Evolutionary conservation across 2,888 invertebrate species (phyloP).

Genomic region (Orchestes rusci): DNA sequence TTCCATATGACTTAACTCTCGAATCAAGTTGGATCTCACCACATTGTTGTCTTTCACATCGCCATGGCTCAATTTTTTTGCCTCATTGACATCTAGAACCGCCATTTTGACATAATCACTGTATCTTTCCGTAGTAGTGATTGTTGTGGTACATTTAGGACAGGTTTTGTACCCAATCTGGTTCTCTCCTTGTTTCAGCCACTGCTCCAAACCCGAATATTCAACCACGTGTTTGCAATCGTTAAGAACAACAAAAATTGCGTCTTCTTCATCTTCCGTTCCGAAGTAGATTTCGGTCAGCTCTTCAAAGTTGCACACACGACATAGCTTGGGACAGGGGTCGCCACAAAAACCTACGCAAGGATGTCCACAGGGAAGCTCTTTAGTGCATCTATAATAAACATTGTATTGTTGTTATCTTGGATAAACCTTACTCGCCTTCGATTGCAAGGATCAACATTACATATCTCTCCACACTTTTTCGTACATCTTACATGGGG

Average conservation of each 20-base stretch:
- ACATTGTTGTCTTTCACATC: no score
- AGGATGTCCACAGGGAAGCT: constrained; percentile 47
- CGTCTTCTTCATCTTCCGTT: constrained; percentile 32
- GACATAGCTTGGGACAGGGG: constrained; percentile 36
- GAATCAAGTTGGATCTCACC: no score
- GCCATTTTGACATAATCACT: constrained; percentile 30
- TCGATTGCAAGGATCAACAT: constrained; percentile 43
- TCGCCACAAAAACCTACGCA: constrained; percentile 45
- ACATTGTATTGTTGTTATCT: no score
- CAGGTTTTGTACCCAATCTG: constrained; percentile 28
- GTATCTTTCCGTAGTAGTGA: constrained; percentile 31
- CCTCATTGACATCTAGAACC: constrained; percentile 26
- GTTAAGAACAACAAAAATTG: constrained; percentile 30
- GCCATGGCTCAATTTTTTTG: no score
- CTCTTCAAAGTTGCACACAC: constrained; percentile 29
- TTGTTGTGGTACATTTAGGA: constrained; percentile 31
- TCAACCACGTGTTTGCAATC: constrained; percentile 34
- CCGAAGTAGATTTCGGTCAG: constrained; percentile 31
- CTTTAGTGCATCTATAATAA: constrained; percentile 9
- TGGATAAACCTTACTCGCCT: constrained; percentile 9
- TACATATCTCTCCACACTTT: constrained; percentile 46
- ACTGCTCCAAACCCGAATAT: constrained; percentile 28
- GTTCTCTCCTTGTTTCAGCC: constrained; percentile 33
- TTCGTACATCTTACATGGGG: constrained; percentile 46
- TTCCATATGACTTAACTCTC: no score